phyloP scores from a whole-genome alignment of 1,140 invertebrate species.

The Popillia japonica region DNA sequence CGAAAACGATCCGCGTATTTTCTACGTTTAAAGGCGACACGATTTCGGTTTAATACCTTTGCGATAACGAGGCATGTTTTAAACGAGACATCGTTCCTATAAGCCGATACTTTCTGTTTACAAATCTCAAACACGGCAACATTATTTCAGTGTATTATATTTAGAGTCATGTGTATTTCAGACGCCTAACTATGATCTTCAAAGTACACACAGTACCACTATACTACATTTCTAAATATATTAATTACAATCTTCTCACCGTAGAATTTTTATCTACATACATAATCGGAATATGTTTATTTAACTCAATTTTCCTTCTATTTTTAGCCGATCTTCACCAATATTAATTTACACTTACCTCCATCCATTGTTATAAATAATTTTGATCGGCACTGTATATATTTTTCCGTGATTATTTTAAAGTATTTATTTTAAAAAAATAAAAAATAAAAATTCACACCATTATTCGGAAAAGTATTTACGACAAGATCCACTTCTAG shows the following conservation, averaged over 20 bases:
- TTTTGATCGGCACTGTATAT: too few relatives aligned
- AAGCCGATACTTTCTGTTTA: conserved; percentile 23
- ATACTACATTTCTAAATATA: conserved; percentile 30
- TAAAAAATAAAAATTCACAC: too few relatives aligned
- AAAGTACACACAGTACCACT: not conserved
- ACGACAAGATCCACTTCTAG: too few relatives aligned
- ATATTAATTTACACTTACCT: not conserved
- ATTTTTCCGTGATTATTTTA: too few relatives aligned
- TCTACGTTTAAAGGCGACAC: not conserved
- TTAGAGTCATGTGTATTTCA: conserved; percentile 30
- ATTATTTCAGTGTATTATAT: conserved; percentile 27
- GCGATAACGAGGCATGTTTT: too few relatives aligned
- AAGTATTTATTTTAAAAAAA: too few relatives aligned
- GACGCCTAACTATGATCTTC: conserved; percentile 28
- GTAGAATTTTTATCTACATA: not conserved
- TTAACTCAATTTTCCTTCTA: not conserved
- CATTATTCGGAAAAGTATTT: too few relatives aligned
- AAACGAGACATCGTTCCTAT: not conserved
- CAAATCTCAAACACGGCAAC: conserved; percentile 10
- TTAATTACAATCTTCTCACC: conserved; percentile 8
- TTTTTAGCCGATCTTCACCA: not conserved
- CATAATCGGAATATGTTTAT: not conserved
- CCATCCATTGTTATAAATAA: too few relatives aligned
- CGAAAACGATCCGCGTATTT: not conserved
- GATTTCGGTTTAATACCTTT: not conserved